phyloP scores from a whole-genome alignment of 2,888 invertebrate genomes.

The Phanerotoma sp. region DNA sequence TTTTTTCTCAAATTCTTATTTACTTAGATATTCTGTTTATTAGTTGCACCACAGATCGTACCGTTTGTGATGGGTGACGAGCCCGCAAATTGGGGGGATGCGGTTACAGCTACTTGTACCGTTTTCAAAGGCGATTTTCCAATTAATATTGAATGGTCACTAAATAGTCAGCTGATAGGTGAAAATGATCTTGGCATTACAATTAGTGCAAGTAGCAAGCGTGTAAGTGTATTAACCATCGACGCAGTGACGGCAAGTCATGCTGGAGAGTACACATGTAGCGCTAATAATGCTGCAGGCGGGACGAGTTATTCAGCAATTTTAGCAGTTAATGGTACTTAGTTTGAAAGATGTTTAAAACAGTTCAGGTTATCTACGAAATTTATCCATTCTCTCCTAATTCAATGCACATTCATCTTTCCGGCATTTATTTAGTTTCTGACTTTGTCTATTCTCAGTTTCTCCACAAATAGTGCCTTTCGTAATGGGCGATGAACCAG shows the following conservation, averaged over 20 bases:
- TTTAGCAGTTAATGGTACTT: conserved; percentile 58
- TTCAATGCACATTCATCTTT: no score
- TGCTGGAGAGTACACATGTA: conserved; percentile 59
- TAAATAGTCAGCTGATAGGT: conserved; percentile 63
- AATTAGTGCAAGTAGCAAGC: conserved; percentile 48
- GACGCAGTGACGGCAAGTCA: conserved; percentile 58
- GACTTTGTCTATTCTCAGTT: no score
- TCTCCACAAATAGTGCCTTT: conserved; percentile 73
- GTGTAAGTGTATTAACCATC: conserved; percentile 57
- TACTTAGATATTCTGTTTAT: background rate
- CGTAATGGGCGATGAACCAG: conserved; percentile 69
- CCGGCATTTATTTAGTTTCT: no score
- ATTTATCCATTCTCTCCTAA: conserved; percentile 1
- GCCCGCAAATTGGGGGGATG: conserved; percentile 68
- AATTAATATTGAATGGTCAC: conserved; percentile 70
- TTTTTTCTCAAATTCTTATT: background rate
- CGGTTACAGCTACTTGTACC: conserved; percentile 61
- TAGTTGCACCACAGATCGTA: conserved; percentile 72
- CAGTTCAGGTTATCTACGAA: conserved; percentile 29
- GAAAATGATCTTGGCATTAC: conserved; percentile 36
- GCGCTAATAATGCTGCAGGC: conserved; percentile 71
- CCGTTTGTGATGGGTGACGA: conserved; percentile 73
- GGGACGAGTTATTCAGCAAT: conserved; percentile 65
- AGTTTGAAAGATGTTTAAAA: no score
- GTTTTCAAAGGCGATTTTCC: conserved; percentile 71